Evolutionary conservation across 2,797 vertebrate species (phyloP), one percentile per base, ranked within the genome.

Genomic region (Pipistrellus pygmaeus): DNA sequence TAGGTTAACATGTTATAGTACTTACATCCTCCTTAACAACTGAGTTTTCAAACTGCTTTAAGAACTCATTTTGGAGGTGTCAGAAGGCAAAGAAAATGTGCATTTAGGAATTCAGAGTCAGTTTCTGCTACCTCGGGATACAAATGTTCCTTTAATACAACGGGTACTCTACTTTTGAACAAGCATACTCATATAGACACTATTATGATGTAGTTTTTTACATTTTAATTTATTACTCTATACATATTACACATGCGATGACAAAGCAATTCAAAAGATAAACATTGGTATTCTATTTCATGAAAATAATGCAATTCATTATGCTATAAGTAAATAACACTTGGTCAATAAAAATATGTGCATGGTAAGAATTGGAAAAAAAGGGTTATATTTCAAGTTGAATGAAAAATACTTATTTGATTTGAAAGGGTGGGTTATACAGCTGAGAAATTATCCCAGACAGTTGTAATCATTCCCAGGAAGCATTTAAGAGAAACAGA

Each of bases 331-430:
- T 62, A 93, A 92, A 51, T 71, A 81, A 18, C 2, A 71, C 64
- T 78, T 69, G 23, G 21, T 66, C 32, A 85, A 76, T 87, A 88
- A 77, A 95, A 91, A 80, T 38, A 30, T 51, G 1, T 76, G 64
- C 80, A 78, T 46, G 21, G 11, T 71, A 85, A 92, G 41, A 48
- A 75, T 25, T 25, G 4, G n/a, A 44, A 55, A 68, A 60, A 66
- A 71, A n/a, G n/a, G 15, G 2, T 71, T 71, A 48, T 64, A 0
- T 18, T 95, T 72, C 30, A 25, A 77, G 48, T 4, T 30, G 3
- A 46, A 21, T 12, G 60, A 80, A 17, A 55, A 73, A n/a, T 7
- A 51, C 23, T 88, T 21, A 1, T 76, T 76, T 55, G 8, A 21
- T 44, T 86, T 91, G 8, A 75, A 91, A 68, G 3, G 3, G 3